Evolutionary conservation across 2,888 invertebrate species (phyloP).

Genomic region (Coenonympha glycerion): DNA sequence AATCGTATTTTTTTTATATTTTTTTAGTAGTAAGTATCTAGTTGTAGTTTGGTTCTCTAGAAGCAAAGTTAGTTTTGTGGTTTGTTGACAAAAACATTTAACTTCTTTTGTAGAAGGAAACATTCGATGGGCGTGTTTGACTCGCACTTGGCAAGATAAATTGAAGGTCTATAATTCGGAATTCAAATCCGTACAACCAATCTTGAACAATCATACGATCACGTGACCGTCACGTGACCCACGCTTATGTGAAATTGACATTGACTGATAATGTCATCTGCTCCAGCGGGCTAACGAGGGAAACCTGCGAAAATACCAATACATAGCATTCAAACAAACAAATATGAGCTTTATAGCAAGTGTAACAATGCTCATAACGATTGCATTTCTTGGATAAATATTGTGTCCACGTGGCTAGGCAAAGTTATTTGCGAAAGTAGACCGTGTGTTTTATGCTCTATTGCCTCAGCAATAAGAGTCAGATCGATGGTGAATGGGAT

Average conservation of each 20-base stretch:
- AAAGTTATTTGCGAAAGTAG: constrained; percentile 1
- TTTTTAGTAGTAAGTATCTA: no score
- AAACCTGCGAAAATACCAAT: constrained; percentile 8
- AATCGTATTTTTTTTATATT: no score
- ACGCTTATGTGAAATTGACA: constrained; percentile 27
- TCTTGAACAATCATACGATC: no score
- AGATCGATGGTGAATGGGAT: neutral
- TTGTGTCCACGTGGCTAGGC: constrained; percentile 20
- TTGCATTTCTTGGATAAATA: constrained; percentile 13
- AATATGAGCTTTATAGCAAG: constrained; percentile 7
- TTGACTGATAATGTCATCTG: constrained; percentile 29
- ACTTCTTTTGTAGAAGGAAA: no score
- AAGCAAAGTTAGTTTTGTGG: no score
- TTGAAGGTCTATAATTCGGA: constrained; percentile 5
- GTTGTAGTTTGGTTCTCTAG: no score
- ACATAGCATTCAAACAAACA: neutral
- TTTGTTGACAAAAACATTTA: neutral
- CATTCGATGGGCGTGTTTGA: no score
- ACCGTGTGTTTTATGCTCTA: constrained; percentile 19
- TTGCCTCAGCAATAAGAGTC: constrained; percentile 2
- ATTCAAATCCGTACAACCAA: neutral
- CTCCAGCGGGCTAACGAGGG: constrained; percentile 13
- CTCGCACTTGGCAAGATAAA: neutral
- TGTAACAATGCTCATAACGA: constrained; percentile 5
- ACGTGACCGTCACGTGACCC: constrained; percentile 27